A percentile compares a stretch with the other conserved stretches of the same genome.
phyloP scores from a whole-genome alignment of 2,888 invertebrate species.

The Andrena fulva region DNA sequence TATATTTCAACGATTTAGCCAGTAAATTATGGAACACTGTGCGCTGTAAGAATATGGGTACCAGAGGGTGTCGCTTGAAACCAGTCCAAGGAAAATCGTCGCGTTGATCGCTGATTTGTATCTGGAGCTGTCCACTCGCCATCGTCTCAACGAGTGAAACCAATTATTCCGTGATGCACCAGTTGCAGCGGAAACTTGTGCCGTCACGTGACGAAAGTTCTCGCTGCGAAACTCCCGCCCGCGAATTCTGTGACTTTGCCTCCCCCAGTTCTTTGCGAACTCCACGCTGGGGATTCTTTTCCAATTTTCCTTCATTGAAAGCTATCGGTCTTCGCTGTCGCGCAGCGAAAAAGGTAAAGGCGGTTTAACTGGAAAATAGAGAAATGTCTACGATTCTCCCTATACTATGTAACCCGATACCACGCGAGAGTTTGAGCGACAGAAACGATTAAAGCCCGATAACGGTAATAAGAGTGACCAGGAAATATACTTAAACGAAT shows the following conservation, averaged over 20 bases:
- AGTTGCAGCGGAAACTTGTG: slow-evolving; percentile 64
- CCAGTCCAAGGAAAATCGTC: slow-evolving; percentile 52
- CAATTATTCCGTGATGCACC: slow-evolving; percentile 70
- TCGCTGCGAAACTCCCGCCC: slow-evolving; percentile 44
- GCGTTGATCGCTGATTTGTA: slow-evolving; percentile 44
- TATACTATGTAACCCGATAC: not conserved
- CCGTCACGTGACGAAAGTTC: slow-evolving; percentile 59
- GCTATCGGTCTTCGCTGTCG: slow-evolving; percentile 49
- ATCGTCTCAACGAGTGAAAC: slow-evolving; percentile 49
- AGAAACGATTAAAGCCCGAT: not conserved
- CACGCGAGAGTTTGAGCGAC: not conserved
- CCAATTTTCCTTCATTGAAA: slow-evolving; percentile 53
- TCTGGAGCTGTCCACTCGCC: slow-evolving; percentile 55
- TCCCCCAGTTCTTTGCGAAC: slow-evolving; percentile 19
- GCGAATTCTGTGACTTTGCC: slow-evolving; percentile 46
- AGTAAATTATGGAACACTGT: not conserved
- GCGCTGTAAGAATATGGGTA: not conserved
- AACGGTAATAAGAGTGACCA: not conserved
- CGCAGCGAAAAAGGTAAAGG: not conserved
- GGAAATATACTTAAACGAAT: not conserved
- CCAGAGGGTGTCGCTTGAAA: slow-evolving; percentile 17
- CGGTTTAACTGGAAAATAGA: slow-evolving; percentile 14
- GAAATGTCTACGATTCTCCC: not conserved
- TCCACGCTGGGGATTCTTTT: slow-evolving; percentile 43
- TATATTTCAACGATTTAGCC: not conserved